Evolutionary conservation across 2,888 invertebrate genomes (phyloP).

Genomic region (Eupeodes latifasciatus): DNA sequence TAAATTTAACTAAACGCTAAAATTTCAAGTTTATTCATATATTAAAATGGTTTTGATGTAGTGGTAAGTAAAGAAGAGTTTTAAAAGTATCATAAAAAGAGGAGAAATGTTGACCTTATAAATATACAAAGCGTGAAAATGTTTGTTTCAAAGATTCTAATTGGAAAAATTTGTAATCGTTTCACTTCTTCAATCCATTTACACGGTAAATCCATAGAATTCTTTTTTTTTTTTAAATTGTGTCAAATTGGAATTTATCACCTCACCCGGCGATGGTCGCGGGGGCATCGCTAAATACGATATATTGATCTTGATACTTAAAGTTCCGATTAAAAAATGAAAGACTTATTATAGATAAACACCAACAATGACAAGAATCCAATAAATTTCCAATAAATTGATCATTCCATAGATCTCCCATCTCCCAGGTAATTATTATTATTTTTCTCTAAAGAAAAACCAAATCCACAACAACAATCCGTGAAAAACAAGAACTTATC

Average conservation of each 20-base stretch:
- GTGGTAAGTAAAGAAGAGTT: no score
- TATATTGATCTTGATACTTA: constrained; percentile 33
- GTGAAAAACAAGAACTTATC: background rate
- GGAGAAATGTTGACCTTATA: no score
- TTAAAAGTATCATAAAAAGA: no score
- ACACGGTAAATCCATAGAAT: no score
- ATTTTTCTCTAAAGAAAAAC: background rate
- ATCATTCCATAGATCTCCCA: constrained; percentile 51
- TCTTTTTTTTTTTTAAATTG: constrained; percentile 1
- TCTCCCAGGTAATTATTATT: constrained; percentile 49
- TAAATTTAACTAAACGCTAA: no score
- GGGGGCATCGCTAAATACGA: background rate
- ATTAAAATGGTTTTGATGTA: no score
- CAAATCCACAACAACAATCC: constrained; percentile 16
- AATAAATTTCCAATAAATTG: constrained; percentile 54
- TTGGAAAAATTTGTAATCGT: no score
- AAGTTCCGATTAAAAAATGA: constrained; percentile 7
- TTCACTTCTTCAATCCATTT: no score
- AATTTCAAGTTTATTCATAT: no score
- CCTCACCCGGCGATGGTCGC: background rate
- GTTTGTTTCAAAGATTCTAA: no score
- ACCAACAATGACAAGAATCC: constrained; percentile 6
- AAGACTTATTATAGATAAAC: constrained; percentile 46
- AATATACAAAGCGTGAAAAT: no score
- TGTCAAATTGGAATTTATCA: constrained; percentile 57